Conservation (phyloP, 1,140 invertebrate genomes). For the Drosophila cardini region DNA sequence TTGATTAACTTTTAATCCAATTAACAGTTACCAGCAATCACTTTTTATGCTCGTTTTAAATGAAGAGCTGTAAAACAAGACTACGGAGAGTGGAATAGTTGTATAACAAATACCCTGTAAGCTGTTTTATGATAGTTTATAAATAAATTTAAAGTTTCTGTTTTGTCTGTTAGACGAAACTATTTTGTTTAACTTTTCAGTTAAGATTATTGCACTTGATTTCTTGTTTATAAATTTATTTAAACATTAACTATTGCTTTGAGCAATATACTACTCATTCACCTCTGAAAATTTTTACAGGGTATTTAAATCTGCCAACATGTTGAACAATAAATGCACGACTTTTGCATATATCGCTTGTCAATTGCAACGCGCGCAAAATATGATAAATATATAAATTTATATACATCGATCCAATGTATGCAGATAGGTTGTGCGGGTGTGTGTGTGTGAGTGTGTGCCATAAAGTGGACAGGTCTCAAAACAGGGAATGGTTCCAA, state of each 20-base stretch:
- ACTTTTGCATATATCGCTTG: slow-evolving; percentile 47
- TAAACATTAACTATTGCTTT: no score
- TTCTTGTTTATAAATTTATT: no score
- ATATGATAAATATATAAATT: slow-evolving; percentile 67
- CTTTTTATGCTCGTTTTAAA: neutral
- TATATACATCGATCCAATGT: slow-evolving; percentile 4
- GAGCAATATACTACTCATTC: neutral
- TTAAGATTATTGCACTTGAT: no score
- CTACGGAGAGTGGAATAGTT: neutral
- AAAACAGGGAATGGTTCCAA: slow-evolving; percentile 15
- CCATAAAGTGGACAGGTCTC: slow-evolving; percentile 25
- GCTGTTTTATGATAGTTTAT: neutral
- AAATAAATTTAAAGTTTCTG: no score
- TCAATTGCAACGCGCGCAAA: slow-evolving; percentile 53
- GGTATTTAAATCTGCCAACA: slow-evolving; percentile 19
- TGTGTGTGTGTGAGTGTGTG: neutral
- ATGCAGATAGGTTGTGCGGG: slow-evolving; percentile 19
- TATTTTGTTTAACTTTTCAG: no score
- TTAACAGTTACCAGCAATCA: slow-evolving; percentile 29
- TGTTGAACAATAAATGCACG: slow-evolving; percentile 47
- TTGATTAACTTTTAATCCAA: slow-evolving; percentile 31
- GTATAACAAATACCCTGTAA: neutral
- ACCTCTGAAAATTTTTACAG: neutral
- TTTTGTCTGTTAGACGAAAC: no score
- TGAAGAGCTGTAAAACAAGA: neutral